Base-by-base conservation (phyloP, 2,113 vertebrate species). In the Otis tarda region DNA sequence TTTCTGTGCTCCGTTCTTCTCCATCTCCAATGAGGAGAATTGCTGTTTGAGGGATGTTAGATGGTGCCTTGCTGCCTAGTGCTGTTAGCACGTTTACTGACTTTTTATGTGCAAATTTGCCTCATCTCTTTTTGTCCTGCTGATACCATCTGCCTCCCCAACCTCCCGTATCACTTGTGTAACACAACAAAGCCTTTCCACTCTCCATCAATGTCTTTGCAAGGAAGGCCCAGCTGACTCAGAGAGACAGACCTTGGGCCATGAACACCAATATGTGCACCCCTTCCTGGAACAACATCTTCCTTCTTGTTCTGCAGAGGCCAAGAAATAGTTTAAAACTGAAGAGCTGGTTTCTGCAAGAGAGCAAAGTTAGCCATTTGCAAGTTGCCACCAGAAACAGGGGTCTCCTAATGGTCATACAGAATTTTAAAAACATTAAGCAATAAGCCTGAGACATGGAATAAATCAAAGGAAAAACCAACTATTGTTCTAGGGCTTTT, bases 391-490 rank as follows among this genome's bases (percentile, higher is more conserved):
- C 20, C 9, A 87, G 80, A 87, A 89, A 79, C 7, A 27, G 33
- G 20, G 33, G 31, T 92, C 60, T 87, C 61, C 67, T 65, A 19
- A 19, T 1, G 2, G 80, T 75, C 57, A 65, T 24, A 69, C 5
- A 71, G 39, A 78, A 78, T 67, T 87, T 52, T 53, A 21, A 9
- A 50, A 75, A 55, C 82, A 82, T 37, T 60, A 82, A 92, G 61
- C 60, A 87, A 81, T 79, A 55, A 80, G 71, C 35, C 35, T 55
- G 33, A 94, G 30, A 90, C 18, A 47, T 25, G 53, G 53, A 89
- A 82, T 87, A 87, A 96, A 89, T 94, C 65, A 93, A 91, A 96
- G 80, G 24, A 37, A 82, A 96, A 92, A 37, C 0, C 16, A 94
- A 63, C 64, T 55, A 65, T 82, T 89, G 65, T 95, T 92, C 83